phyloP scores from a whole-genome alignment of 2,113 vertebrate species.

The Accipiter cooperii region DNA sequence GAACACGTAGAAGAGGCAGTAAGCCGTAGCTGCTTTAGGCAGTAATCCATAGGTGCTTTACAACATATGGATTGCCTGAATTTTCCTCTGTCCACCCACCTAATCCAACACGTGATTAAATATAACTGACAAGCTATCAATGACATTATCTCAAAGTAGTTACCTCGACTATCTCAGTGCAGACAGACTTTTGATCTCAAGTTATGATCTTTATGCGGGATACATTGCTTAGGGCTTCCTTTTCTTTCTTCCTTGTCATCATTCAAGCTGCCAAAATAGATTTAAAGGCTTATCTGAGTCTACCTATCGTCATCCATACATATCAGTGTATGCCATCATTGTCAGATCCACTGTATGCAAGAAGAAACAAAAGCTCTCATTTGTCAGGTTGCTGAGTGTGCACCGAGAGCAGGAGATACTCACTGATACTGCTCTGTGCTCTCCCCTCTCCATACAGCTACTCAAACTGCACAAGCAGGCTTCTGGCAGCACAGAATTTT shows the following conservation, averaged over 20 bases:
- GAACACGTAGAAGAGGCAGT: background rate
- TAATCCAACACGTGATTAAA: background rate
- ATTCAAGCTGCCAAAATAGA: background rate
- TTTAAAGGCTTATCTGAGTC: background rate
- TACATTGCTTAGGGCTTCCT: background rate
- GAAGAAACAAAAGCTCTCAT: background rate
- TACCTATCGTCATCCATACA: background rate
- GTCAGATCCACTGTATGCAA: background rate
- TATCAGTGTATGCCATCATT: background rate
- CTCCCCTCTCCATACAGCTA: fast-evolving
- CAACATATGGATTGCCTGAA: background rate
- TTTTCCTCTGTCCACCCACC: background rate
- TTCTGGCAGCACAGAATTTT: background rate
- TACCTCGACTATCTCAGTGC: background rate
- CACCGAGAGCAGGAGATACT: background rate
- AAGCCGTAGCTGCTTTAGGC: background rate
- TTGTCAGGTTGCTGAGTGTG: background rate
- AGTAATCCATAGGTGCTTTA: background rate
- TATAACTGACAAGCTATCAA: background rate
- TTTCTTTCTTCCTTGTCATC: background rate
- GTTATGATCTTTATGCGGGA: background rate
- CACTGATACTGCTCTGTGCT: background rate
- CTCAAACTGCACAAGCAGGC: background rate
- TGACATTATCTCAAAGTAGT: background rate
- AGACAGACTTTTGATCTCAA: background rate